Base-by-base conservation (phyloP, 2,888 invertebrate species). In the Epinotia ramella region DNA sequence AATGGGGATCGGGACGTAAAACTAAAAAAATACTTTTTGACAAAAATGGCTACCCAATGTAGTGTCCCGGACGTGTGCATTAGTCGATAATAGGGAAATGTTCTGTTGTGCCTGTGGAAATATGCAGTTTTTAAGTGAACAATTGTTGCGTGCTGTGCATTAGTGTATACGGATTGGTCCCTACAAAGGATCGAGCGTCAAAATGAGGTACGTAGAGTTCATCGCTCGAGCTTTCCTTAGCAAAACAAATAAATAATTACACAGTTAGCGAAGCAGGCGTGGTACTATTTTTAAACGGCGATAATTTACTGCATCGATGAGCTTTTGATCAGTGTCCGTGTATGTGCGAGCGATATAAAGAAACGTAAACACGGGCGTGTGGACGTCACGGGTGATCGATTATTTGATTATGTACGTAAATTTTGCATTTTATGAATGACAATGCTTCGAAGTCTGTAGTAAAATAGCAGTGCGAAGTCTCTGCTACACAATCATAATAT, bases 171-270 rank as follows among this genome's bases (percentile, higher is more conserved):
- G 93, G 93, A 93, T 93, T 93, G 89, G 87, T 90, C 90, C 87
- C 91, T 87, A 93, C 92, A 92, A 92, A 92, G 92, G 91, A 92
- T 87, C 87, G 80, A 88, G 86, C 88, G 82, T 88, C 91, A 93
- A 93, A 92, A 94, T 94, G 94, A 94, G 94, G 94, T 94, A 91
- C 80, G 94, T 92, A 71, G 89, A 87, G 89, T 91, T 91, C 89
- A 91, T 91, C 91, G 90, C 90, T 81, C 79, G 87, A 89, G 88
- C 89, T 92, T 92, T 92, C 84, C 85, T 89, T 88, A 90, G 87
- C 90, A 93, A 93, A 93, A 94, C 91, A 92, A 93, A 93, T 93
- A 92, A 93, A 92, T 93, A 92, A 90, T 91, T 89, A 88, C 82
- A 82, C 78, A 79, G 82, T 84, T 82, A 79, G 86, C 84, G 81